Evolutionary conservation across 37 sponge, comb jelly and placozoan species (phyloP).

Genomic region (Agelas oroides): DNA sequence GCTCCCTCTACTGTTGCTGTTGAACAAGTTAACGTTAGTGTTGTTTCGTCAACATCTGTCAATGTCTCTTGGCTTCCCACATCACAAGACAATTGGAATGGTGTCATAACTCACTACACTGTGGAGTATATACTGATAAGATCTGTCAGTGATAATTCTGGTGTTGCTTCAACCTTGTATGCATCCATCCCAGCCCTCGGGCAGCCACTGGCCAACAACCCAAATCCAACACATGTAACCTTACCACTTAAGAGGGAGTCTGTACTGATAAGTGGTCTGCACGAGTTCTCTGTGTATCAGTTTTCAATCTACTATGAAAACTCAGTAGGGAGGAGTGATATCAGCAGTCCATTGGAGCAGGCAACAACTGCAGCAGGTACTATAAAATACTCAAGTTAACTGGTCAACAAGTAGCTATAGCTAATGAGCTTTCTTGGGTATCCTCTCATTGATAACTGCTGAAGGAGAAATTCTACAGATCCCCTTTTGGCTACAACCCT

Average conservation of each 20-base stretch:
- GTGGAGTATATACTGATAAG: not conserved
- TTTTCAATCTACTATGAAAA: not conserved
- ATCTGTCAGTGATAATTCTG: not conserved
- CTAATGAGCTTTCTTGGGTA: no score
- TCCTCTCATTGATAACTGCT: no score
- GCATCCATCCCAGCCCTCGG: not conserved
- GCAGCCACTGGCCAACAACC: not conserved
- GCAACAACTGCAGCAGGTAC: no score
- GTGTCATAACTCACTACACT: conserved; percentile 5
- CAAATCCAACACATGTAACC: not conserved
- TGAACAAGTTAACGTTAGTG: conserved; percentile 4
- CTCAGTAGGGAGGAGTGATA: not conserved
- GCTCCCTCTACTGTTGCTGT: conserved; percentile 34
- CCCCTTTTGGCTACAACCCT: no score
- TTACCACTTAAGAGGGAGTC: not conserved
- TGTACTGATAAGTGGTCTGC: not conserved
- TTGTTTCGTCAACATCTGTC: conserved; percentile 2
- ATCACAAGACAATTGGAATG: conserved; percentile 15
- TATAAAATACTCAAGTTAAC: no score
- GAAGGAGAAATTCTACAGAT: no score
- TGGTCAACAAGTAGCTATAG: no score
- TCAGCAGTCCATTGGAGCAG: not conserved
- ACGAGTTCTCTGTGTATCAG: not conserved
- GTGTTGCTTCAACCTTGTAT: no score
- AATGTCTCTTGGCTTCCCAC: conserved; percentile 33